Base-by-base conservation (phyloP, 2,113 vertebrate species). In the Sander vitreus region DNA sequence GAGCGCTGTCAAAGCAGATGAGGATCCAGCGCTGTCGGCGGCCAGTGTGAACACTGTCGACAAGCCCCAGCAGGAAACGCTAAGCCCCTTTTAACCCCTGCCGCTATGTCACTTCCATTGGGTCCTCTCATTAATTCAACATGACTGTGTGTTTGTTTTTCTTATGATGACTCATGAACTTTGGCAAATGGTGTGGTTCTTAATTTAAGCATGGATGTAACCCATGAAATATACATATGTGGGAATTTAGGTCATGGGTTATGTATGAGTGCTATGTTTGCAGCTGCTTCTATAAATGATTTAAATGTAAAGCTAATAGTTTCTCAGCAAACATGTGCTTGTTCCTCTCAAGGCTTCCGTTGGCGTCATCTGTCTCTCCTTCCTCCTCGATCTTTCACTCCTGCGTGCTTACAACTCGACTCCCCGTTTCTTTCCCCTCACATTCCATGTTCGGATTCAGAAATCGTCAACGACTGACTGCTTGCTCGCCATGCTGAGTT, bases 1-100 rank as follows among this genome's bases (percentile, higher is more conserved):
- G 85, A 91, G 87, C 6, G 73, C 91, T 88, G 89, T 93, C 89
- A 86, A 67, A 79, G 84, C 79, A 50, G 88, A 93, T 85, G 89
- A 93, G 83, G 85, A 87, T 89, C 86, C 78, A n/a, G 73, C 33
- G 48, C 74, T 87, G 76, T 72, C 53, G 69, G 78, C 76, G 23
- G 85, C 76, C 77, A 21, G 80, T 36, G 57, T 55, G 74, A 78
- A 64, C 81, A 43, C 82, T 54, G 84, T 82, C 65, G 80, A 91
- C 88, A 70, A 76, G 86, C 27, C 89, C 66, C 86, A 79, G 86
- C 83, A 76, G 85, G 89, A 87, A 88, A 25, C 72, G 9, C 77
- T 81, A 62, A 87, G 70, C 84, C 86, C 77, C 83, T 39, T 83
- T 85, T 92, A 85, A 89, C 91, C 93, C 88, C 84, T 43, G 72